A percentile compares a stretch with the other conserved stretches of the same genome.
Evolutionary conservation across 2,888 invertebrate genomes (phyloP).

Genomic region (Cerastis rubricosa): DNA sequence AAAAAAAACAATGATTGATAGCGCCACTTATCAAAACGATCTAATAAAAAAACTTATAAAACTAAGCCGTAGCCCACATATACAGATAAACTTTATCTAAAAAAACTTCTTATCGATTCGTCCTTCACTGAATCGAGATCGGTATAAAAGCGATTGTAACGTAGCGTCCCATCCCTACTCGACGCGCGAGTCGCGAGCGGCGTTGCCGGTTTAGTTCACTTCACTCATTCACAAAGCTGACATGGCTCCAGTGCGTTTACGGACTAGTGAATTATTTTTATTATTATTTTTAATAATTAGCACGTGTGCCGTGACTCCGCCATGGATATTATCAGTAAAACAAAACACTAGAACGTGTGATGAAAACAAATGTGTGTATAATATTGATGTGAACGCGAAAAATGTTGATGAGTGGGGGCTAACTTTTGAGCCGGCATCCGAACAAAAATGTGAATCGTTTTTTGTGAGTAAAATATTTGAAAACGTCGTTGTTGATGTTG

Average conservation of each 20-base stretch:
- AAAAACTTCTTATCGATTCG: slow-evolving; percentile 64
- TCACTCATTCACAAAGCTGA: slow-evolving; percentile 67
- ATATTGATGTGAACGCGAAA: slow-evolving; percentile 78
- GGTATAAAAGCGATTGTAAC: slow-evolving; percentile 65
- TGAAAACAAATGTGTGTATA: slow-evolving; percentile 79
- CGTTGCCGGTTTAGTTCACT: slow-evolving; percentile 59
- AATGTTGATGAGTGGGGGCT: slow-evolving; percentile 81
- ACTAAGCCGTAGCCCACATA: slow-evolving; percentile 56
- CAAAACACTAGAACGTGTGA: slow-evolving; percentile 78
- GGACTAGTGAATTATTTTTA: slow-evolving; percentile 87
- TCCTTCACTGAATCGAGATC: slow-evolving; percentile 57
- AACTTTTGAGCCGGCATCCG: slow-evolving; percentile 77
- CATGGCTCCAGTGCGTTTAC: slow-evolving; percentile 83
- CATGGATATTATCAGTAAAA: slow-evolving; percentile 86
- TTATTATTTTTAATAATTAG: slow-evolving; percentile 86
- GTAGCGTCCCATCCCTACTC: slow-evolving; percentile 67
- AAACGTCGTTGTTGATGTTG: slow-evolving; percentile 75
- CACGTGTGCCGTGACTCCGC: slow-evolving; percentile 79
- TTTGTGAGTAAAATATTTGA: slow-evolving; percentile 68
- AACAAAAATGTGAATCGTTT: slow-evolving; percentile 70
- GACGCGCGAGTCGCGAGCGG: slow-evolving; percentile 55
- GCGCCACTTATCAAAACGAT: slow-evolving; percentile 51
- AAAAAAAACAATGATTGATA: slow-evolving; percentile 63
- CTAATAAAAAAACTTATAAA: slow-evolving; percentile 59
- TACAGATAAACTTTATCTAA: slow-evolving; percentile 65